Base-by-base conservation (phyloP, 2,797 vertebrate genomes). In the Gallirallus australis region DNA sequence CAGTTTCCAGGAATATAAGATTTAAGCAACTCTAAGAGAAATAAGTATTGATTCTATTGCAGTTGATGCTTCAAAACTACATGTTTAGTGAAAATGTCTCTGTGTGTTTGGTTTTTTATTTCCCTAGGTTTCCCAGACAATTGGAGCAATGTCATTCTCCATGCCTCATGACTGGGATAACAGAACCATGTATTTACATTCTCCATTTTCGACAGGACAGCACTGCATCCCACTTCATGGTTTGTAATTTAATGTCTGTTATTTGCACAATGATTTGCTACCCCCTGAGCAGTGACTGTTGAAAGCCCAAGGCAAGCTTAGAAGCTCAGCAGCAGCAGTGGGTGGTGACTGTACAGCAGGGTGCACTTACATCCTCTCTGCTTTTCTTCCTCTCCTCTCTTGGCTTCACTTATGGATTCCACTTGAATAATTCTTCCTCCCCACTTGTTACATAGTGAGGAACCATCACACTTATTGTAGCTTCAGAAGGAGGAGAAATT, bases 41-140 rank as follows among this genome's bases (percentile, higher is more conserved):
- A 25, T 9, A 37, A 52, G 12, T n/a, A 4, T 15, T 66, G 52
- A 24, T 56, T 80, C 19, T 75, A 0, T 73, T 47, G 54, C 39
- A 30, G 31, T 72, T 35, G 11, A 42, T 16, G 2, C 45, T 82
- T 90, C 47, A 57, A 37, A 57, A 30, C 53, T 30, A n/a, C n/a
- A 15, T 1, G 1, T 25, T 31, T 5, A 65, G 64, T 89, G 65
- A 86, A 42, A 77, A 45, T 33, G 31, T 13, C 47, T 33, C 0
- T 63, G 31, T 64, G 11, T 64, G 9, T 65, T 91, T 77, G 47
- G 4, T n/a, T 91, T 77, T 94, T 54, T 47, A 47, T 47, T 94
- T 76, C 91, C 53, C 39, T 95, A 99, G 99, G 98, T 98, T 77
- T 98, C 97, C 93, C 97, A 97, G 61, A 98, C 98, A 59, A 61